Conservation (phyloP, 2,888 invertebrate genomes). For the Erebia ligea region DNA sequence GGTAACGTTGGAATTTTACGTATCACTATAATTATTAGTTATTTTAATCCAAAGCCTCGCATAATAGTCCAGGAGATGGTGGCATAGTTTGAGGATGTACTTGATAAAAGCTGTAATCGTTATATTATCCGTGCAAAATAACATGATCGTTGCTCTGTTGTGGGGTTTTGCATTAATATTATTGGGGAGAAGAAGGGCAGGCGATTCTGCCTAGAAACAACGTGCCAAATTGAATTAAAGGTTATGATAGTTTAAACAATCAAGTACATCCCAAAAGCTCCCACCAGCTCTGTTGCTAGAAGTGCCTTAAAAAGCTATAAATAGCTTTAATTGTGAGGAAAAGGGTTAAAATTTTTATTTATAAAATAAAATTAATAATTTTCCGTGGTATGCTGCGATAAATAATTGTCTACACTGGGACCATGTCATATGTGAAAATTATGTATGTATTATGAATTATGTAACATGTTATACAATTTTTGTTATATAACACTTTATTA, state of each 20-base stretch:
- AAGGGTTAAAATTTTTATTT: neutral
- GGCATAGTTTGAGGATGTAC: neutral
- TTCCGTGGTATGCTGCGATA: neutral
- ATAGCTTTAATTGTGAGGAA: constrained; percentile 10
- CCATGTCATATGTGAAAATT: neutral
- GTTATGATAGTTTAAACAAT: neutral
- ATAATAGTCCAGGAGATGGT: constrained; percentile 3
- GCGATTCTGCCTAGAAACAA: too few relatives aligned
- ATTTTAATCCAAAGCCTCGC: constrained; percentile 1
- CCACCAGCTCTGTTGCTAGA: neutral
- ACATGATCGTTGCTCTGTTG: too few relatives aligned
- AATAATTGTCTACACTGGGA: neutral
- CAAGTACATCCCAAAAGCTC: neutral
- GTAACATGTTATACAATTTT: neutral
- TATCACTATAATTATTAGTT: constrained; percentile 10
- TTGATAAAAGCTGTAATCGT: neutral
- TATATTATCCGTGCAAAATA: too few relatives aligned
- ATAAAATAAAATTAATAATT: neutral
- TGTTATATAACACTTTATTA: too few relatives aligned
- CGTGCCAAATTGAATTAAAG: too few relatives aligned
- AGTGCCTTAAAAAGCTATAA: constrained; percentile 16
- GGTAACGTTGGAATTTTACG: constrained; percentile 2
- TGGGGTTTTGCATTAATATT: too few relatives aligned
- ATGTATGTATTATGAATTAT: neutral
- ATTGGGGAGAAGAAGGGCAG: too few relatives aligned